These are phyloP conservation scores for Oikopleura dioica DNA, from an alignment of 23 tunicate species.

Conservation along the genomic window DNA sequence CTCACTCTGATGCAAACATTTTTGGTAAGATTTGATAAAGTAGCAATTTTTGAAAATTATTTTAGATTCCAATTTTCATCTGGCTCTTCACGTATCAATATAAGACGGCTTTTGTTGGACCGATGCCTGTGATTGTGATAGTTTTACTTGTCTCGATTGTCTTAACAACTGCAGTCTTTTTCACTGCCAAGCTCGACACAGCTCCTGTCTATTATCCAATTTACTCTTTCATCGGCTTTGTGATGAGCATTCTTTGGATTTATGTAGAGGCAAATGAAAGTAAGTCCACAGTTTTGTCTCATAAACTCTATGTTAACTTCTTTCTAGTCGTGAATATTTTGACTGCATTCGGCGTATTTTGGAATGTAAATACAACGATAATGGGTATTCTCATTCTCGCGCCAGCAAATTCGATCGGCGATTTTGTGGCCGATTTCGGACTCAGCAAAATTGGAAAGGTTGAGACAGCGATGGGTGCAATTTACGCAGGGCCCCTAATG, in stretches of 20 bases:
- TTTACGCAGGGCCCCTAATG: not conserved
- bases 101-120: not conserved
- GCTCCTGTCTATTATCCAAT: not conserved
- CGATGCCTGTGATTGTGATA: not conserved
- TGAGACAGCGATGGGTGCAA: not conserved
- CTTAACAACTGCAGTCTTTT: not conserved
- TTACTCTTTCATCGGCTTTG: not conserved
- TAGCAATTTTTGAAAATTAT: too few relatives aligned
- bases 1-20: not conserved
- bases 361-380: not conserved
- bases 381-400: slow-evolving; percentile 3
- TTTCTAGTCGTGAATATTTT: not conserved
- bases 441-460: not conserved
- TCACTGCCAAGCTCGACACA: not conserved
- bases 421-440: not conserved
- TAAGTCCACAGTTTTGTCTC: too few relatives aligned
- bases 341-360: not conserved
- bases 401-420: slow-evolving; percentile 13
- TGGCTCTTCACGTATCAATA: not conserved
- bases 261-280: slow-evolving; percentile 7
- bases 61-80: not conserved
- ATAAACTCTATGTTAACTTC: too few relatives aligned
- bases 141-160: not conserved
- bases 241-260: not conserved
- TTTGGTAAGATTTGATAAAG: too few relatives aligned